A percentile compares a stretch with the other conserved stretches of the same genome.
These are phyloP conservation scores for Acanthococcus lagerstroemiae DNA, from an alignment of 2,888 invertebrate genomes.

Conservation along the genomic window DNA sequence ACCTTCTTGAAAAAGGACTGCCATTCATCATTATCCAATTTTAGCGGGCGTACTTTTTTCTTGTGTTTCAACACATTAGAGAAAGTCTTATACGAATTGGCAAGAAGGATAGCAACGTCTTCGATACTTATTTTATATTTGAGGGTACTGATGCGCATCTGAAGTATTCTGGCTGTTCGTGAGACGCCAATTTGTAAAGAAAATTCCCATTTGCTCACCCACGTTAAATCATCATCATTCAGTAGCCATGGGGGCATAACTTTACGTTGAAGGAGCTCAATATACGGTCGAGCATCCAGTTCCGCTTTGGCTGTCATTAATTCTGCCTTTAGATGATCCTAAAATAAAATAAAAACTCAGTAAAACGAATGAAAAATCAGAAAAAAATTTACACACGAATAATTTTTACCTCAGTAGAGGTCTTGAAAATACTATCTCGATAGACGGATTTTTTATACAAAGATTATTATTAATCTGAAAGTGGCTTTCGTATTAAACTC, in stretches of 20 bases:
- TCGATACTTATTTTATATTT: not conserved
- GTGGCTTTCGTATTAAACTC: too few relatives aligned
- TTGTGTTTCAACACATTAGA: not conserved
- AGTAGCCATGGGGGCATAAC: not conserved
- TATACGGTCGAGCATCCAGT: conserved; percentile 3
- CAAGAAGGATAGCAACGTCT: not conserved
- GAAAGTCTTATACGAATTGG: not conserved
- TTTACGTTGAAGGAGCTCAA: not conserved
- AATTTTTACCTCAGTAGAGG: too few relatives aligned
- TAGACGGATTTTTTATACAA: too few relatives aligned
- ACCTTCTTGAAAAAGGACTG: not conserved
- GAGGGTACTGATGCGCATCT: not conserved
- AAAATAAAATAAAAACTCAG: too few relatives aligned
- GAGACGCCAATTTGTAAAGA: not conserved
- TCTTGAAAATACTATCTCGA: too few relatives aligned
- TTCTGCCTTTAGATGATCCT: not conserved
- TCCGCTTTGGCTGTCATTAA: not conserved
- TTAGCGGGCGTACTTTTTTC: not conserved
- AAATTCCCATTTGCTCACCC: not conserved
- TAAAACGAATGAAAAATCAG: too few relatives aligned
- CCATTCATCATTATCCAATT: not conserved
- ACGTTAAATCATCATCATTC: conserved; percentile 1
- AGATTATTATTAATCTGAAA: too few relatives aligned
- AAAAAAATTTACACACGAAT: too few relatives aligned
- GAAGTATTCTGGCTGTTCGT: not conserved